Percentiles rank a stretch among this genome's conserved stretches.
These are phyloP conservation scores for Bufo bufo DNA, from an alignment of 2,113 vertebrate genomes.

Conservation along the genomic window DNA sequence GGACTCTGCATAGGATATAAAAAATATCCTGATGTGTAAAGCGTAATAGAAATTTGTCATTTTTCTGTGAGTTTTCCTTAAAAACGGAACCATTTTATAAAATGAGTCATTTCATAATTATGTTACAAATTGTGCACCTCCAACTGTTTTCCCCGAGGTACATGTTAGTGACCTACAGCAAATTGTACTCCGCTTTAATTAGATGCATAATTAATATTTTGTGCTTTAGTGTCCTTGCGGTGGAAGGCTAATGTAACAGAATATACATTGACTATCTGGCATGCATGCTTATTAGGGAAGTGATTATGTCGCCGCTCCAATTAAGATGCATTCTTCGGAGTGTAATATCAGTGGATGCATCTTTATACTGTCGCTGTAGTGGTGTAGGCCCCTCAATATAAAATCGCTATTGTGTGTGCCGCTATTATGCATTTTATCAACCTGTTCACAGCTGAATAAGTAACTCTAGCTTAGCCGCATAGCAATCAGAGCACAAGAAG, in stretches of 20 bases:
- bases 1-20: background rate
- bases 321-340: background rate
- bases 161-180: constrained; percentile 34
- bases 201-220: constrained; percentile 42
- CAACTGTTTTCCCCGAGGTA: background rate
- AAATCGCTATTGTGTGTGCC: background rate
- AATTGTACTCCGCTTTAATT: constrained; percentile 30
- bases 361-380: background rate
- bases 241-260: constrained; percentile 33
- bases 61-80: background rate
- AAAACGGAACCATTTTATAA: background rate
- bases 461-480: too few relatives aligned
- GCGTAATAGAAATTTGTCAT: background rate
- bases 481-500: too few relatives aligned
- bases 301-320: background rate
- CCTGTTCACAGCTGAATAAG: background rate
- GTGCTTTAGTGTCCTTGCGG: constrained; percentile 11
- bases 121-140: background rate
- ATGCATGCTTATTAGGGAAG: constrained; percentile 23
- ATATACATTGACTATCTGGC: constrained; percentile 8
- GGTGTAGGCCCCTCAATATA: background rate
- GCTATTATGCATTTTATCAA: background rate
- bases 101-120: background rate
- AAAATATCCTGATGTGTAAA: background rate
- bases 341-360: background rate